Evolutionary conservation across 92 coral and sea anemone genomes (phyloP).

Genomic region (Isaurus tuberculatus): DNA sequence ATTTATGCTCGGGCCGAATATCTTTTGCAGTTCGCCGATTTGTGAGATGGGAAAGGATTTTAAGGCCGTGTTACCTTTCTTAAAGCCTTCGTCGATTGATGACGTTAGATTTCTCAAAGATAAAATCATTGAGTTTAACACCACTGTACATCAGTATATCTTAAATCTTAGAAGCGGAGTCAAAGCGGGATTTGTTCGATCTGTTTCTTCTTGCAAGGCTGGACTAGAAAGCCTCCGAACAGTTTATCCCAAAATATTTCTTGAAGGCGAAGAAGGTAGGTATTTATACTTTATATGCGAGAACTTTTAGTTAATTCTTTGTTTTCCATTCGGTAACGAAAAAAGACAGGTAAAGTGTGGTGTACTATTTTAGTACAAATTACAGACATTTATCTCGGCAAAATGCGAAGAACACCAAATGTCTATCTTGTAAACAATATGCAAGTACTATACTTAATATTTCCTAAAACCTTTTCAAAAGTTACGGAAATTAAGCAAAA

Average conservation of each 20-base stretch:
- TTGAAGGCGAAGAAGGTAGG: conserved; percentile 36
- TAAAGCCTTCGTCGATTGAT: conserved; percentile 50
- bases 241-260: background rate
- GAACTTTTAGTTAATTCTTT: background rate
- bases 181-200: conserved; percentile 28
- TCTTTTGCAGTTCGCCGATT: conserved; percentile 58
- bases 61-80: conserved; percentile 38
- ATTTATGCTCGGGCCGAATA: conserved; percentile 63
- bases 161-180: conserved; percentile 25
- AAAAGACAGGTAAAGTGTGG: background rate
- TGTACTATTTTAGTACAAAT: background rate
- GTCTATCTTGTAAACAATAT: background rate
- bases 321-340: background rate
- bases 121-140: conserved; percentile 42
- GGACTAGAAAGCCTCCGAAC: conserved; percentile 19
- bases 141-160: conserved; percentile 20
- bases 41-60: conserved; percentile 57
- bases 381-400: too few relatives aligned
- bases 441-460: background rate
- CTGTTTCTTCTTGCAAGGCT: conserved; percentile 9
- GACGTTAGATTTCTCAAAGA: conserved; percentile 57
- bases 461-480: background rate
- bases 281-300: background rate
- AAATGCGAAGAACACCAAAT: background rate
- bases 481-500: background rate